Conservation (phyloP, 2,797 vertebrate species). For the Artibeus jamaicensis region DNA sequence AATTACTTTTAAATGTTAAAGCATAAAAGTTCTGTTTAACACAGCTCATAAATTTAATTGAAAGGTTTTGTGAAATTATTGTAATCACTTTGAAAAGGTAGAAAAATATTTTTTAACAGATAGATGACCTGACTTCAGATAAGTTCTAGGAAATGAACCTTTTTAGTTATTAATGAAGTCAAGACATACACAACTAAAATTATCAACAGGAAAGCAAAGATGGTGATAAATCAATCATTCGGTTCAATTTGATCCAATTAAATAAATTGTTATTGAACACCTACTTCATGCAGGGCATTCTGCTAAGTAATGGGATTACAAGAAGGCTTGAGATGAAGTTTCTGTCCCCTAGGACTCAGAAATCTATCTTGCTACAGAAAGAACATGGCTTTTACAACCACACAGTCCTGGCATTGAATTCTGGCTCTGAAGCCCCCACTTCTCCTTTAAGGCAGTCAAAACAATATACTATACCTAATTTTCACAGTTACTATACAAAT, state of each 20-base stretch:
- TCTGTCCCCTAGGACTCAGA: not conserved
- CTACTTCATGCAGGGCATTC: not conserved
- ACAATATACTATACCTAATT: not conserved
- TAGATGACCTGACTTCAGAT: slow-evolving; percentile 1
- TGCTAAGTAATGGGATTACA: not conserved
- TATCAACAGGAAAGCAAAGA: slow-evolving; percentile 23
- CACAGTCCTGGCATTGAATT: not conserved
- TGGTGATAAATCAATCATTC: not conserved
- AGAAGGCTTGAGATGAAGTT: not conserved
- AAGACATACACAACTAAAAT: not conserved
- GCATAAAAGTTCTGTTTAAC: not conserved
- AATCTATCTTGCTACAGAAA: not conserved
- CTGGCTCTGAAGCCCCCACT: not conserved
- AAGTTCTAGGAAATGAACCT: not conserved
- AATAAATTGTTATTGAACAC: slow-evolving; percentile 31
- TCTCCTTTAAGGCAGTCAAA: not conserved
- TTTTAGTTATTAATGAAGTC: slow-evolving; percentile 3
- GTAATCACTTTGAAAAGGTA: not conserved
- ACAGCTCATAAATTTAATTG: slow-evolving; percentile 16
- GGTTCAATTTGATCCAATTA: slow-evolving; percentile 10
- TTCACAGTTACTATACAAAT: not conserved
- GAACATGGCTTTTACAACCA: not conserved
- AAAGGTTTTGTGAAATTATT: not conserved
- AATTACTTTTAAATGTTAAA: slow-evolving; percentile 40
- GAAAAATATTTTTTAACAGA: slow-evolving; percentile 19